Conservation (phyloP, 2,888 invertebrate genomes). For the Drosophila borealis region DNA sequence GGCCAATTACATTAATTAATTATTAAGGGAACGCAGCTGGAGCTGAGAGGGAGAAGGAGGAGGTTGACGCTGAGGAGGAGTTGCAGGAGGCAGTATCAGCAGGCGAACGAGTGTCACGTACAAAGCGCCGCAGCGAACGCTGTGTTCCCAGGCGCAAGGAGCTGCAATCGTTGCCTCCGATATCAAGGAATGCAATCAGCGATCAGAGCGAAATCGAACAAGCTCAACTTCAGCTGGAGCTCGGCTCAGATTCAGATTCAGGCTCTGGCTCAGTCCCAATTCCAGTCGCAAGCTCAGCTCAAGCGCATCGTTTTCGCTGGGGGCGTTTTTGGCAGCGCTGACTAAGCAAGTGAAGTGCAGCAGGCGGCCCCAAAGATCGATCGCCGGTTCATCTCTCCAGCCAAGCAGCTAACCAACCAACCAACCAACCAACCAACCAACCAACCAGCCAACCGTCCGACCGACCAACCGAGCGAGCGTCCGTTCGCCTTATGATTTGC, state of each 20-base stretch:
- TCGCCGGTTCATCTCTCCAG: constrained; percentile 42
- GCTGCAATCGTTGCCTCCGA: constrained; percentile 53
- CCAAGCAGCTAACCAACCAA: constrained; percentile 1
- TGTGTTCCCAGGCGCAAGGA: constrained; percentile 58
- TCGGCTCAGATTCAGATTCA: constrained; percentile 15
- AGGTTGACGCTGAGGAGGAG: background rate
- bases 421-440: background rate
- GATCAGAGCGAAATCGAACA: constrained; percentile 72
- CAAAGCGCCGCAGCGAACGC: constrained; percentile 56
- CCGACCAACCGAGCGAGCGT: constrained; percentile 1
- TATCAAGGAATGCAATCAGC: constrained; percentile 77
- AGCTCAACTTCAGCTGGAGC: constrained; percentile 49
- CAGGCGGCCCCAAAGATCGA: constrained; percentile 69
- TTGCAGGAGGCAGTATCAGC: constrained; percentile 8
- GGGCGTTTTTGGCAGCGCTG: constrained; percentile 72
- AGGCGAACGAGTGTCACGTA: constrained; percentile 71
- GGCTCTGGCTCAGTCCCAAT: constrained; percentile 13
- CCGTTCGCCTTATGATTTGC: constrained; percentile 71
- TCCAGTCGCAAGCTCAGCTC: constrained; percentile 23
- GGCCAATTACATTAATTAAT: constrained; percentile 85
- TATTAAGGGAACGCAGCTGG: constrained; percentile 81
- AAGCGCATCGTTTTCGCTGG: constrained; percentile 49
- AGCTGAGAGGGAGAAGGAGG: constrained; percentile 7
- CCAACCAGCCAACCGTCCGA: constrained; percentile 1
- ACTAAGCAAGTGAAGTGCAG: constrained; percentile 69